Base-by-base conservation (phyloP, 2,113 vertebrate genomes). In the Cyanoderma ruficeps region DNA sequence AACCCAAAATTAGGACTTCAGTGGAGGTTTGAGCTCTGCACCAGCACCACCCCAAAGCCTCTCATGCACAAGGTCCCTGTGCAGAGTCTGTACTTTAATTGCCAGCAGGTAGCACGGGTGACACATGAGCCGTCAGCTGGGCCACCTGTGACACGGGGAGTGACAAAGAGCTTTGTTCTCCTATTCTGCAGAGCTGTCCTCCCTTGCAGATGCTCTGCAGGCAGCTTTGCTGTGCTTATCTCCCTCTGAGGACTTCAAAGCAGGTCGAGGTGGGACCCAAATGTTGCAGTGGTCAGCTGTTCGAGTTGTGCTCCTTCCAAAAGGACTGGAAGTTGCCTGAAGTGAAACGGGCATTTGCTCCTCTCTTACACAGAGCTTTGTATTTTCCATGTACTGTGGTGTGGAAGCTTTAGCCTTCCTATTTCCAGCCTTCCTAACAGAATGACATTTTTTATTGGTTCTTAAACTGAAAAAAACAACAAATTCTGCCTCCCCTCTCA, bases 381-480 rank as follows among this genome's bases (percentile, higher is more conserved):
- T 59, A 1, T 86, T 95, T 93, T 60, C 76, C 11, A 1, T 67
- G 10, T 33, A 23, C 55, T 63, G 74, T 2, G 0, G 11, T 41
- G 16, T 28, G 56, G 56, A 59, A 78, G 46, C 50, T 91, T 87
- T 39, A 91, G 55, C 47, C 33, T 93, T 95, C 64, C 64, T n/a
- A 6, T 83, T 93, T 80, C 92, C 64, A 77, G 44, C 31, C 37
- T 68, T 44, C 33, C 53, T 53, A 23, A 53, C 61, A 61, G 61
- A 71, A 71, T 78, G 52, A 78, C 56, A 53, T 52, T 86, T 95
- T 93, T 91, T 89, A 35, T 75, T 74, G 46, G 44, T 71, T 91
- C 83, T 71, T 83, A 75, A 94, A 76, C 55, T 70, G 60, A 88
- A 92, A 76, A 76, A 88, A 97, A 92, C 67, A 94, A 61, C 70